Conservation (phyloP, 2,797 vertebrate species). For the Alosa sapidissima region DNA sequence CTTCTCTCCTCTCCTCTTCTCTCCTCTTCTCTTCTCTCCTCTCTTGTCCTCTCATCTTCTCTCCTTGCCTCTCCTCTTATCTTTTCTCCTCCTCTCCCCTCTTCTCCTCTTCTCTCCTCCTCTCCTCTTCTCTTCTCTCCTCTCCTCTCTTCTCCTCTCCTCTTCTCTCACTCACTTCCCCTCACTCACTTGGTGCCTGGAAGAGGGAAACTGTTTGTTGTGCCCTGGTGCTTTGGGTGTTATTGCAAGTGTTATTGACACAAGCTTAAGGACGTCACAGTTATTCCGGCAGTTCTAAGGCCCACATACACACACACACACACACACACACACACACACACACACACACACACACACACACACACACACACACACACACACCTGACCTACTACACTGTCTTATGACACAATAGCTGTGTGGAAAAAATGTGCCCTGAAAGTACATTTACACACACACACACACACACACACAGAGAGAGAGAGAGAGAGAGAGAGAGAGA, state of each 20-base stretch:
- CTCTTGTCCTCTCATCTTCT: background rate
- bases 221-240: background rate
- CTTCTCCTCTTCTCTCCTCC: no score
- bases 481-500: background rate
- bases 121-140: no score
- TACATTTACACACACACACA: background rate
- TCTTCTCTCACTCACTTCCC: background rate
- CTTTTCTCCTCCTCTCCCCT: no score
- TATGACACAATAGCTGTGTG: slow-evolving; percentile 22
- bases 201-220: background rate
- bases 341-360: no score
- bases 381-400: slow-evolving; percentile 18
- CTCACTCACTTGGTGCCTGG: background rate
- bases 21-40: background rate
- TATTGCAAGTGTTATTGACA: background rate
- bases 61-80: background rate
- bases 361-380: background rate
- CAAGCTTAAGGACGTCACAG: background rate
- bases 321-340: background rate
- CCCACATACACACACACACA: background rate
- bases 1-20: no score
- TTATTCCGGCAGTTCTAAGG: background rate
- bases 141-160: background rate
- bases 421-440: slow-evolving; percentile 41
- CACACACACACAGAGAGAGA: background rate